These are phyloP conservation scores for Punctoribates punctum DNA, from an alignment of 2,888 invertebrate species.

Conservation along the genomic window DNA sequence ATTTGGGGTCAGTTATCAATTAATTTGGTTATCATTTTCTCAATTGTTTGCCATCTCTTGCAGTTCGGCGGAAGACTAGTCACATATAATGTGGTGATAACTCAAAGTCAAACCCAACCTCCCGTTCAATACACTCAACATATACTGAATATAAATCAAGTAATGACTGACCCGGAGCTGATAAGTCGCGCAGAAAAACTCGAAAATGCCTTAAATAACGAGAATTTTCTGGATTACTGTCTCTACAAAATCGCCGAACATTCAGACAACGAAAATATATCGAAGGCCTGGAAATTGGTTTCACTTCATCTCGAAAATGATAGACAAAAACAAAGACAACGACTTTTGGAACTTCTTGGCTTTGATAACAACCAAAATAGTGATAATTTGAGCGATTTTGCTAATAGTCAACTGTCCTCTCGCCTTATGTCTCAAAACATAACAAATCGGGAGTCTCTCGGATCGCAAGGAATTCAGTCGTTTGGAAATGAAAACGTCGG, in stretches of 20 bases:
- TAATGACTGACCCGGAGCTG: slow-evolving; percentile 24
- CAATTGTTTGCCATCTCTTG: background rate
- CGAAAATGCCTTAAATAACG: slow-evolving; percentile 32
- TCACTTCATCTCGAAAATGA: slow-evolving; percentile 21
- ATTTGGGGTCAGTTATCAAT: background rate
- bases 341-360: slow-evolving; percentile 5
- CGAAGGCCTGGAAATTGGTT: slow-evolving; percentile 34
- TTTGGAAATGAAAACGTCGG: background rate
- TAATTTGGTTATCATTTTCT: background rate
- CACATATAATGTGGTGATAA: background rate
- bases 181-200: slow-evolving; percentile 28
- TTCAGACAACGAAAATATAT: slow-evolving; percentile 17
- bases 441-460: background rate
- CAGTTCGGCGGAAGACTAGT: slow-evolving; percentile 37
- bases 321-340: slow-evolving; percentile 10
- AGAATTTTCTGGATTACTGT: slow-evolving; percentile 33
- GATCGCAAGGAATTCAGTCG: background rate
- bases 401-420: slow-evolving; percentile 5
- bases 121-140: slow-evolving; percentile 21
- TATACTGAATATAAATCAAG: background rate
- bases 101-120: slow-evolving; percentile 18
- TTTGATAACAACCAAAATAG: background rate
- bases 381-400: slow-evolving; percentile 18
- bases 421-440: background rate
- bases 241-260: slow-evolving; percentile 30